Percentiles rank a stretch among this genome's conserved stretches.
Conservation (phyloP, 2,888 invertebrate genomes). For the Euclidia mi region DNA sequence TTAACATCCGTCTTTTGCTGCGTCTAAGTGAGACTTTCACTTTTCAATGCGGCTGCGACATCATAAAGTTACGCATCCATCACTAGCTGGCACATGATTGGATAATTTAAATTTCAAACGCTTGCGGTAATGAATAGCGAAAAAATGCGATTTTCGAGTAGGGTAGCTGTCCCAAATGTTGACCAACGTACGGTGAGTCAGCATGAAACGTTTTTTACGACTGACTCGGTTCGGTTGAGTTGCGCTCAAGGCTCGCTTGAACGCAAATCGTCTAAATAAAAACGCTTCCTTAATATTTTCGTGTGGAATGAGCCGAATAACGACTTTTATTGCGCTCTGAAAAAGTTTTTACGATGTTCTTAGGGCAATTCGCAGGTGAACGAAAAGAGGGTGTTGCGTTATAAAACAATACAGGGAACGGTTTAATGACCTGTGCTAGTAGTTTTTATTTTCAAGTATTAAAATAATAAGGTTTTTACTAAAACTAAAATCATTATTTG, state of each 20-base stretch:
- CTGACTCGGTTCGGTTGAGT: conserved; percentile 34
- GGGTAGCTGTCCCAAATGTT: conserved; percentile 23
- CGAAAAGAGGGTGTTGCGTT: conserved; percentile 15
- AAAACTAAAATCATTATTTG: no score
- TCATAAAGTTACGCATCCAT: conserved; percentile 19
- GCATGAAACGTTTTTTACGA: conserved; percentile 33
- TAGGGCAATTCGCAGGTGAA: conserved; percentile 31
- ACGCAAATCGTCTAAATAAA: conserved; percentile 46
- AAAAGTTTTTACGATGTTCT: conserved; percentile 41
- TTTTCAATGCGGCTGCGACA: conserved; percentile 20
- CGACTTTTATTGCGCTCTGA: conserved; percentile 23
- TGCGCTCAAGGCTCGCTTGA: conserved; percentile 20
- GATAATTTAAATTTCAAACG: not conserved
- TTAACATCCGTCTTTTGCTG: conserved; percentile 53
- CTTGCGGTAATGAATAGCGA: no score
- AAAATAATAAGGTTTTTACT: no score
- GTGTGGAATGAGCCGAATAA: conserved; percentile 39
- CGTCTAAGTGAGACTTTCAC: conserved; percentile 32
- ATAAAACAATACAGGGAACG: conserved; percentile 9
- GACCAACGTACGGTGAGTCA: conserved; percentile 27
- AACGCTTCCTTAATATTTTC: conserved; percentile 37
- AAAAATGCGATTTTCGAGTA: no score
- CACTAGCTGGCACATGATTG: conserved; percentile 7
- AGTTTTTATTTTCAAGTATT: not conserved
- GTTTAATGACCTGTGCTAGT: not conserved